A percentile compares a stretch with the other conserved stretches of the same genome.
Evolutionary conservation across 1,140 invertebrate genomes (phyloP).

Genomic region (Belonocnema kinseyi): DNA sequence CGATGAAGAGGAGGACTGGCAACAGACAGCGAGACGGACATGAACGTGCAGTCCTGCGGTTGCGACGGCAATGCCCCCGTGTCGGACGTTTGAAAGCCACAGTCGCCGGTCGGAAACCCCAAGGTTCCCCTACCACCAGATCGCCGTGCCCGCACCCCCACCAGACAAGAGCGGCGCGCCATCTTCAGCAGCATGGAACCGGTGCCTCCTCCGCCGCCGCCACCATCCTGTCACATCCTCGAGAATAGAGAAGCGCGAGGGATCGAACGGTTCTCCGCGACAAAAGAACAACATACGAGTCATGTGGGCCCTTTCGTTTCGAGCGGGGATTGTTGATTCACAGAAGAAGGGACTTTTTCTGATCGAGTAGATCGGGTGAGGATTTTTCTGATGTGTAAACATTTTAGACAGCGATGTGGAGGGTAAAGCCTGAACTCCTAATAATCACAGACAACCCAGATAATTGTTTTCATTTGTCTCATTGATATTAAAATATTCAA

Average conservation of each 20-base stretch:
- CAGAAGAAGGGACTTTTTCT: no score
- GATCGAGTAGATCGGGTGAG: no score
- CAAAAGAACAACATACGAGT: background rate
- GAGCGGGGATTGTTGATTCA: no score
- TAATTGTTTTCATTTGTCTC: no score
- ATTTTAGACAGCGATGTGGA: no score
- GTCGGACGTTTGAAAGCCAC: constrained; percentile 63
- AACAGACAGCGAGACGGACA: constrained; percentile 37
- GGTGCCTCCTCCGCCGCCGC: constrained; percentile 53
- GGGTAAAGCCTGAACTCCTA: no score
- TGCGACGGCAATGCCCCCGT: constrained; percentile 69
- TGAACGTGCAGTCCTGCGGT: constrained; percentile 62
- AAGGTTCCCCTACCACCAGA: constrained; percentile 45
- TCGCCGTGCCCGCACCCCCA: constrained; percentile 48
- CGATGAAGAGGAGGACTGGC: background rate
- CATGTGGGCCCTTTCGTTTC: background rate
- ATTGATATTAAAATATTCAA: no score
- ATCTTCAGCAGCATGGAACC: constrained; percentile 57
- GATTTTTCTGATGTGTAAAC: no score
- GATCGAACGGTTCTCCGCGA: constrained; percentile 33
- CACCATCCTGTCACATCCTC: constrained; percentile 47
- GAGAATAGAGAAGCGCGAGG: constrained; percentile 46
- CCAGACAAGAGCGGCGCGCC: constrained; percentile 40
- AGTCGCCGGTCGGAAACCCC: constrained; percentile 62
- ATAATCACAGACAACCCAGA: no score